Base-by-base conservation (phyloP, 1,140 invertebrate genomes). In the Drosophila fuyamai region DNA sequence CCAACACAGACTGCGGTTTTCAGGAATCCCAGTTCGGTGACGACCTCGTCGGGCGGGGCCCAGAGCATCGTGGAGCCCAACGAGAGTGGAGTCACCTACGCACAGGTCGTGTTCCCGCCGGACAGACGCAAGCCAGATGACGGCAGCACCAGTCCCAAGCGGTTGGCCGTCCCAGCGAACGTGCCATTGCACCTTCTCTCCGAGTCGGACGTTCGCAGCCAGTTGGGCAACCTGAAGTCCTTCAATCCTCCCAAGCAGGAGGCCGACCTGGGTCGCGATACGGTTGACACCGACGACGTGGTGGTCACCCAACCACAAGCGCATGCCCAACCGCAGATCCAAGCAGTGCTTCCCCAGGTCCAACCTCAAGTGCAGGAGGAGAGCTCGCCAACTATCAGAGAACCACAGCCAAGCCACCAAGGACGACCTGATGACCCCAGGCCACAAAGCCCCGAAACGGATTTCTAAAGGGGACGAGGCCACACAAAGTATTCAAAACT, bases 381-480 rank as follows among this genome's bases (percentile, higher is more conserved):
- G 5, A 46, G 27, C 6, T 14, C 65, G 12, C 4, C 32, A 23
- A 23, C 10, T n/a, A 3, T 27, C 38, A 12, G 14, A 46, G 32
- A 58, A 40, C 10, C 48, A 13, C 29, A 29, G 1, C 27, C 16
- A 18, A 13, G 0, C 12, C 59, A 8, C 7, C 36, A 9, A 55
- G 50, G 29, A 27, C 32, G 7, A 53, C 55, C 40, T 12, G 77
- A 86, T 29, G 71, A 53, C 4, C 38, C 57, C 7, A 60, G 90
- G 51, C 91, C 91, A 12, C 82, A 90, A 55, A 92, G 91, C 57
- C 91, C 91, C 7, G 91, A 92, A 76, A 92, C 91, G 8, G 90
- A 92, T 67, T 91, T 92, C 53, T 92, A 46, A 71, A 27, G 9
- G 1, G 13, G 13, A n/a, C 32, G 7, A 2, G 13, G 13, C n/a